Percentiles rank a stretch among this genome's conserved stretches.
phyloP scores from a whole-genome alignment of 2,888 invertebrate species.

The Xanthorhoe spadicearia region DNA sequence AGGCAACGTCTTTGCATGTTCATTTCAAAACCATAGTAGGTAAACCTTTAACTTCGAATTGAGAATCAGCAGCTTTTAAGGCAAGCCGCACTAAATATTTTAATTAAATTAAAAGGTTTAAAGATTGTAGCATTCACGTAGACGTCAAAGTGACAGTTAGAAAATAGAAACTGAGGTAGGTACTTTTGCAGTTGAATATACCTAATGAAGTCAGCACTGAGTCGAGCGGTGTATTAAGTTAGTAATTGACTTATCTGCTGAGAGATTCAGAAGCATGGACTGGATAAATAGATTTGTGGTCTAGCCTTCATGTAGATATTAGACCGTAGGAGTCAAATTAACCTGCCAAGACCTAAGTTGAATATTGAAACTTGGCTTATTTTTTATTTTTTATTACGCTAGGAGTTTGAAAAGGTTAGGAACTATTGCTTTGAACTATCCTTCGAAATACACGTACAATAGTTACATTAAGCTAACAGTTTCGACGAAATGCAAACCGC shows the following conservation, averaged over 20 bases:
- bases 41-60: too few species aligned
- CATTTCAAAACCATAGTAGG: too few species aligned
- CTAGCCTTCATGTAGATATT: conserved; percentile 18
- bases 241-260: conserved; percentile 1
- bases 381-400: too few species aligned
- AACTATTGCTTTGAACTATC: neutral
- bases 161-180: neutral
- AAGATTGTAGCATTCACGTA: too few species aligned
- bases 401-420: too few species aligned
- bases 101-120: too few species aligned
- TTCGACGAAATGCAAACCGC: conserved; percentile 40
- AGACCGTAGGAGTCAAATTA: neutral
- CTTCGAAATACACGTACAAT: conserved; percentile 29
- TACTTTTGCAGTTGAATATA: neutral
- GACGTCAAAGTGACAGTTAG: neutral
- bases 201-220: neutral
- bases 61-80: too few species aligned
- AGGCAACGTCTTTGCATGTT: too few species aligned
- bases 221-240: conserved; percentile 4
- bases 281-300: conserved; percentile 16
- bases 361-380: too few species aligned
- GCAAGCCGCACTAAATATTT: too few species aligned
- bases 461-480: conserved; percentile 39
- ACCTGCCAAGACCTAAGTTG: too few species aligned
- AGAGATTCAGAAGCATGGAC: conserved; percentile 2